Evolutionary conservation across 2,797 vertebrate genomes (phyloP).

Genomic region (Clarias laeviceps): DNA sequence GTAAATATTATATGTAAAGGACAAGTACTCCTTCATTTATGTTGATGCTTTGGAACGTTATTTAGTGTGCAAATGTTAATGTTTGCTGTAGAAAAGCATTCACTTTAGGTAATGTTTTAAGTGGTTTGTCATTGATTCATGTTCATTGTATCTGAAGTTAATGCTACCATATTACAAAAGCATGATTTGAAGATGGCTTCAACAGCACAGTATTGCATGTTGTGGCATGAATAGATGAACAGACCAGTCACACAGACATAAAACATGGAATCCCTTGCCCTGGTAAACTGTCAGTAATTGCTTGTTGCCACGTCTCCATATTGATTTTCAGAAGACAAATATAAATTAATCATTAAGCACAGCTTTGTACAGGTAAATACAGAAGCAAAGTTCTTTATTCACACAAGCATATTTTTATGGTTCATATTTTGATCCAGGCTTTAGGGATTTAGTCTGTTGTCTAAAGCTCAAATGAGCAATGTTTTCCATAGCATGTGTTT

Average conservation of each 20-base stretch:
- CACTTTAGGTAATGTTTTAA: conserved; percentile 19
- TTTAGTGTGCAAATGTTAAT: conserved; percentile 35
- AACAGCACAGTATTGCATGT: conserved; percentile 28
- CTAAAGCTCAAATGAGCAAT: conserved; percentile 53
- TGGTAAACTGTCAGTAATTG: background rate
- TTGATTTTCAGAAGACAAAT: background rate
- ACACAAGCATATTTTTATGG: conserved; percentile 43
- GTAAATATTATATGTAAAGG: conserved; percentile 48
- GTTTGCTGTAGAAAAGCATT: conserved; percentile 31
- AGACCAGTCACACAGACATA: background rate
- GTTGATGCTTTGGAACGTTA: conserved; percentile 27
- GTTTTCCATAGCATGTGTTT: conserved; percentile 52
- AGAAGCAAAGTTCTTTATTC: background rate
- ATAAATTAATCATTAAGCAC: background rate
- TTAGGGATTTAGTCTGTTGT: conserved; percentile 37
- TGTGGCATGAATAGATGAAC: background rate
- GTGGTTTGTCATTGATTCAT: conserved; percentile 15
- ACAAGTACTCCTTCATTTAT: conserved; percentile 24
- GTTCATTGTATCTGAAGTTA: background rate
- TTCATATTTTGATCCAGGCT: conserved; percentile 45
- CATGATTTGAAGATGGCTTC: background rate
- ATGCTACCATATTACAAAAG: background rate
- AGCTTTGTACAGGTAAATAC: background rate
- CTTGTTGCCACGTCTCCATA: no score
- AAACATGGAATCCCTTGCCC: background rate